phyloP scores from a whole-genome alignment of 1,140 invertebrate species.

The Diuraphis noxia region DNA sequence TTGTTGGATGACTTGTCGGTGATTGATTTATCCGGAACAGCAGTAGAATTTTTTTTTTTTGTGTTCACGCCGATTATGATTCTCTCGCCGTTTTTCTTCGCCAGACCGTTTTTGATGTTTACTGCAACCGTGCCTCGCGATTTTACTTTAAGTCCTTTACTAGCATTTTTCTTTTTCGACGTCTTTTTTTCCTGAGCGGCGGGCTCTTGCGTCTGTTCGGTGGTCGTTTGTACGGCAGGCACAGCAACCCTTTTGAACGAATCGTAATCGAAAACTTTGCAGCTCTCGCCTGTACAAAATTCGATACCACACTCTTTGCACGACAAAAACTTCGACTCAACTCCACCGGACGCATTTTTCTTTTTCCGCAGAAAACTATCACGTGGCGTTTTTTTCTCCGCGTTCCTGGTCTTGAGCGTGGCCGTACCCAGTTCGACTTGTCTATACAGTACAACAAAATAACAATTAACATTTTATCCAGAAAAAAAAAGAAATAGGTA shows the following conservation, averaged over 20 bases:
- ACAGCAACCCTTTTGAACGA: slow-evolving; percentile 56
- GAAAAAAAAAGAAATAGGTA: background rate
- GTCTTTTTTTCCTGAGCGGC: background rate
- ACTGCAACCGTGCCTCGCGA: background rate
- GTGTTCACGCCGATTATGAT: slow-evolving; percentile 23
- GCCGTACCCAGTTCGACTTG: slow-evolving; percentile 80
- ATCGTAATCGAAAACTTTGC: slow-evolving; percentile 63
- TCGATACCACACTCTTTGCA: slow-evolving; percentile 83
- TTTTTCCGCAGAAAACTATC: slow-evolving; percentile 65
- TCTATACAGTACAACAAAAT: slow-evolving; percentile 47
- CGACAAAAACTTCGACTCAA: slow-evolving; percentile 73
- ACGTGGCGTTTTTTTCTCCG: slow-evolving; percentile 68
- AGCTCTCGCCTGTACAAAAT: slow-evolving; percentile 73
- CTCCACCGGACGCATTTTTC: slow-evolving; percentile 76
- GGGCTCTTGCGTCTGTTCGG: background rate
- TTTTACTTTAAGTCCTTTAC: background rate
- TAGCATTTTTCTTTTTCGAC: background rate
- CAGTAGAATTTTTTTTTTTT: background rate
- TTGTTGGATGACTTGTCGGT: background rate
- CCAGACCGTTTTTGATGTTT: background rate
- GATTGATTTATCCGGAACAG: background rate
- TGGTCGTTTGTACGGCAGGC: background rate
- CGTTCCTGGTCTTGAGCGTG: slow-evolving; percentile 69
- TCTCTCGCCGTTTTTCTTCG: background rate
- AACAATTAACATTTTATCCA: background rate